Evolutionary conservation across 2,113 vertebrate species (phyloP).

Genomic region (Callocephalon fimbriatum): DNA sequence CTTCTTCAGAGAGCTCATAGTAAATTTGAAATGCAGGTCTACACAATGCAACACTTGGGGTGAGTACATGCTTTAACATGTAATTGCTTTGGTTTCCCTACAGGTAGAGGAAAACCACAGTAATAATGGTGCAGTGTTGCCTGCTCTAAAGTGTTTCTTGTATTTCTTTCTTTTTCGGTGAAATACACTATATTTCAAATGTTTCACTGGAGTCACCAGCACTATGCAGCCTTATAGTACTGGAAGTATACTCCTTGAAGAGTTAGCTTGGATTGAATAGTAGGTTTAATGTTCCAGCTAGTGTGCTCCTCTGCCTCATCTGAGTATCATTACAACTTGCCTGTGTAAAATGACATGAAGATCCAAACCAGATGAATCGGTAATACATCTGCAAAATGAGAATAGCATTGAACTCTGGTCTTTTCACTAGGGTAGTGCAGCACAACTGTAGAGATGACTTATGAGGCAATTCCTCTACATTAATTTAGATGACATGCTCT

Average conservation of each 20-base stretch:
- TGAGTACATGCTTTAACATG: background rate
- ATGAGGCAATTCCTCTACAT: conserved; percentile 31
- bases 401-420: background rate
- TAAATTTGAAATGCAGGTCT: background rate
- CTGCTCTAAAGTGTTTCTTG: accelerated
- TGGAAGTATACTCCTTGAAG: background rate
- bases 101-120: background rate
- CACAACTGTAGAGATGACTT: background rate
- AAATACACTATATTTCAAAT: background rate
- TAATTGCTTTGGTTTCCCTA: background rate
- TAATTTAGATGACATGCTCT: conserved; percentile 33
- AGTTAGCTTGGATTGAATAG: background rate
- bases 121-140: background rate
- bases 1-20: background rate
- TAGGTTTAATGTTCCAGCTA: background rate
- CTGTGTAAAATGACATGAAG: background rate
- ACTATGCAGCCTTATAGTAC: background rate
- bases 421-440: background rate
- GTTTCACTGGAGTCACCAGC: background rate
- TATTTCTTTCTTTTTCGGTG: background rate
- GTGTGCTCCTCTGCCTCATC: background rate
- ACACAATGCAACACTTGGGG: background rate
- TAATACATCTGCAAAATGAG: conserved; percentile 24
- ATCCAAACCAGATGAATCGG: background rate
- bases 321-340: background rate